A percentile compares a stretch with the other conserved stretches of the same genome.
These are phyloP conservation scores for Heterohyrax brucei DNA, from an alignment of 2,797 vertebrate genomes.

Conservation along the genomic window DNA sequence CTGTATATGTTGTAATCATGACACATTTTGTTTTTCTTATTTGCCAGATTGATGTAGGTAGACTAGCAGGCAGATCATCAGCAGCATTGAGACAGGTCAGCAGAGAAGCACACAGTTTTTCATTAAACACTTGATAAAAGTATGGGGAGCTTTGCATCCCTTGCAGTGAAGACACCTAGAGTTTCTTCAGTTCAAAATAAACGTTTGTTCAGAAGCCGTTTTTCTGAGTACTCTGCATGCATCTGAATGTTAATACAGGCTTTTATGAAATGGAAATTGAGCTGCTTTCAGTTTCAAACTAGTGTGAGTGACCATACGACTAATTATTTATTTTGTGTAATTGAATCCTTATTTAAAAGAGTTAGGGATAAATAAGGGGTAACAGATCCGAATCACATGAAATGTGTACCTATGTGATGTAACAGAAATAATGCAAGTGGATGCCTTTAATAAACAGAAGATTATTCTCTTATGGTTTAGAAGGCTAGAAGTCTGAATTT, in stretches of 20 bases:
- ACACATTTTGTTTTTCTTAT: neutral
- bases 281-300: conserved; percentile 48
- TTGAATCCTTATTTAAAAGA: neutral
- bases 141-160: neutral
- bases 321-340: neutral
- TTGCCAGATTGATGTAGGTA: neutral
- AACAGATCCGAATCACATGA: neutral
- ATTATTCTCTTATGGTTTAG: too few species aligned
- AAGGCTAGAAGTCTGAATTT: too few species aligned
- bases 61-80: neutral
- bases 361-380: neutral
- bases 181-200: neutral
- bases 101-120: neutral
- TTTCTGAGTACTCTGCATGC: neutral
- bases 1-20: neutral
- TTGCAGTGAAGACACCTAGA: neutral
- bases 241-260: neutral
- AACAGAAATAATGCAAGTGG: too few species aligned
- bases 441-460: too few species aligned
- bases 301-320: neutral
- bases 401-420: neutral
- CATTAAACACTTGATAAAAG: neutral
- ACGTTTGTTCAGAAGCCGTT: neutral
- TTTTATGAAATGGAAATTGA: neutral
- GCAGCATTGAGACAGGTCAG: neutral